Conservation (phyloP, 1,140 invertebrate species). For the Tachypleus tridentatus region DNA sequence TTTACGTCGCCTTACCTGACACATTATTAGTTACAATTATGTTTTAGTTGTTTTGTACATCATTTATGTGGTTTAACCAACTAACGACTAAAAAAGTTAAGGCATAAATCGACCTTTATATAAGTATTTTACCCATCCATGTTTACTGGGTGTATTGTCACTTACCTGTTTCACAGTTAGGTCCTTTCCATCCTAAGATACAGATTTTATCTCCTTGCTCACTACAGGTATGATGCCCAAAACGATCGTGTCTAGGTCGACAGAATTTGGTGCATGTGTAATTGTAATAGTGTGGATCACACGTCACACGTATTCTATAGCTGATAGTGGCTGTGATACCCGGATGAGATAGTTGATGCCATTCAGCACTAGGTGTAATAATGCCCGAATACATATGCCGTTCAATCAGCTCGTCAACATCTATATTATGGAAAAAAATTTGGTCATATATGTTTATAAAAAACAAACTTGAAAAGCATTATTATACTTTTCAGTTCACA, state of each 20-base stretch:
- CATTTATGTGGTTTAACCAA: too few species aligned
- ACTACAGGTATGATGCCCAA: conserved; percentile 88
- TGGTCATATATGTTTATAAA: too few species aligned
- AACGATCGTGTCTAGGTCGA: conserved; percentile 72
- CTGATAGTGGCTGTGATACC: conserved; percentile 34
- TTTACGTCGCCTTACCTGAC: too few species aligned
- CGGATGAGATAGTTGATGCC: conserved; percentile 72
- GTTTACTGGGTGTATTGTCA: too few species aligned
- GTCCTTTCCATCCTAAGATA: conserved; percentile 78
- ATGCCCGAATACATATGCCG: conserved; percentile 79
- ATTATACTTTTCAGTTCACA: too few species aligned
- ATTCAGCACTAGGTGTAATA: conserved; percentile 70
- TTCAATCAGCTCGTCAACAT: conserved; percentile 54
- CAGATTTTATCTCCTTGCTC: conserved; percentile 71
- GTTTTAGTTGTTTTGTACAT: too few species aligned
- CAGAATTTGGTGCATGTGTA: conserved; percentile 80
- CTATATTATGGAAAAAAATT: too few species aligned
- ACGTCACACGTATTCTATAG: conserved; percentile 65
- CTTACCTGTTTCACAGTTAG: conserved; percentile 61
- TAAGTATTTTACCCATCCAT: too few species aligned
- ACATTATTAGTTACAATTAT: too few species aligned
- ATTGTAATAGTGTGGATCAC: conserved; percentile 81
- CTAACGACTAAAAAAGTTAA: too few species aligned
- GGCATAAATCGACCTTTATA: too few species aligned
- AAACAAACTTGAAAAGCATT: too few species aligned